Evolutionary conservation across 2,797 vertebrate species (phyloP).

Genomic region (Anguilla anguilla): DNA sequence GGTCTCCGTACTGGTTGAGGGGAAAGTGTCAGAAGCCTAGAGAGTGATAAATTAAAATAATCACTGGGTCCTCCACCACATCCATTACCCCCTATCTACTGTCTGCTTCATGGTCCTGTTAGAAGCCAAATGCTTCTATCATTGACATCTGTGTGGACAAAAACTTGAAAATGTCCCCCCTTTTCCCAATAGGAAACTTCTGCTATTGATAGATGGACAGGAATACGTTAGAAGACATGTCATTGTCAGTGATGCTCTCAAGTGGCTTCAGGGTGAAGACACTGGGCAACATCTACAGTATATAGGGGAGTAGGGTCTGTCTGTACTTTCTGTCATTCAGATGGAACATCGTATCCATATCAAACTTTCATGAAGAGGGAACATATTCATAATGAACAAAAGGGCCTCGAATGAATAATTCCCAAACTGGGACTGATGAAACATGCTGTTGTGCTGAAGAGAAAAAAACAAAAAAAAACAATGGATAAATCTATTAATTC

Average conservation of each 20-base stretch:
- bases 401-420: neutral
- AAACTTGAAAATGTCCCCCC: neutral
- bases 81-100: neutral
- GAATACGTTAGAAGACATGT: neutral
- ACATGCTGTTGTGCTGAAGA: neutral
- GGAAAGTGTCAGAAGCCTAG: conserved; percentile 5
- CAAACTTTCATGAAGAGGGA: neutral
- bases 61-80: neutral
- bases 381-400: neutral
- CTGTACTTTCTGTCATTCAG: neutral
- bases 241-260: neutral
- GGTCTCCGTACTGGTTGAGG: neutral
- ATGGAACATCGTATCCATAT: neutral
- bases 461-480: neutral
- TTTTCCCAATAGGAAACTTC: too few species aligned
- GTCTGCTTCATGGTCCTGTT: neutral
- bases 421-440: neutral
- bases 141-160: neutral
- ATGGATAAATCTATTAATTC: neutral
- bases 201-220: neutral
- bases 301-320: neutral
- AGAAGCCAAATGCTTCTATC: neutral
- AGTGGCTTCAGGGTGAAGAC: neutral
- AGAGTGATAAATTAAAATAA: conserved; percentile 24
- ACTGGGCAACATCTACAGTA: neutral